These are phyloP conservation scores for Plagodis pulveraria DNA, from an alignment of 2,888 invertebrate genomes.

Conservation along the genomic window DNA sequence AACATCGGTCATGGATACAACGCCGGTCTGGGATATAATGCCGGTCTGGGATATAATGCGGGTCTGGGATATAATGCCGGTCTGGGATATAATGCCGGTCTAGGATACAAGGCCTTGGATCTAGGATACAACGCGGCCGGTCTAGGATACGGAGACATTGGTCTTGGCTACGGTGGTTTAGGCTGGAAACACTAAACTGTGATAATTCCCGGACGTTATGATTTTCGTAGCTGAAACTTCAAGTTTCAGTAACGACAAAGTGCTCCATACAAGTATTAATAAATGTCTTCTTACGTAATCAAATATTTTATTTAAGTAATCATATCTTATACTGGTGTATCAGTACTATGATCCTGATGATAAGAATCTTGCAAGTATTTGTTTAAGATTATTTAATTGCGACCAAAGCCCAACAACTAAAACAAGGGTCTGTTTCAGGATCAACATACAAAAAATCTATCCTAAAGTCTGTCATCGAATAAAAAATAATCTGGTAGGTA, in stretches of 20 bases:
- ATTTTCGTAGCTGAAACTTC: constrained; percentile 33
- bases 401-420: too few relatives aligned
- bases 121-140: constrained; percentile 27
- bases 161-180: constrained; percentile 24
- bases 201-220: constrained; percentile 26
- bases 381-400: too few relatives aligned
- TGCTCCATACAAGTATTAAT: constrained; percentile 26
- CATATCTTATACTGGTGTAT: too few relatives aligned
- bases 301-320: too few relatives aligned
- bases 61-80: constrained; percentile 38
- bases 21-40: constrained; percentile 34
- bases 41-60: constrained; percentile 9
- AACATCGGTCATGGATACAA: constrained; percentile 11
- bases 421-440: too few relatives aligned
- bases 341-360: too few relatives aligned
- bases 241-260: constrained; percentile 38
- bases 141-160: constrained; percentile 27
- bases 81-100: neutral
- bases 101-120: constrained; percentile 3
- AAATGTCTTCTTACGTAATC: neutral
- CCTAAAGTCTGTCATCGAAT: too few relatives aligned
- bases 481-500: too few relatives aligned
- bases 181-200: constrained; percentile 47
- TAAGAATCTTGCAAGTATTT: too few relatives aligned
- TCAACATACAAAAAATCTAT: too few relatives aligned